Base-by-base conservation (phyloP, 2,113 vertebrate genomes). In the Prunella himalayana region DNA sequence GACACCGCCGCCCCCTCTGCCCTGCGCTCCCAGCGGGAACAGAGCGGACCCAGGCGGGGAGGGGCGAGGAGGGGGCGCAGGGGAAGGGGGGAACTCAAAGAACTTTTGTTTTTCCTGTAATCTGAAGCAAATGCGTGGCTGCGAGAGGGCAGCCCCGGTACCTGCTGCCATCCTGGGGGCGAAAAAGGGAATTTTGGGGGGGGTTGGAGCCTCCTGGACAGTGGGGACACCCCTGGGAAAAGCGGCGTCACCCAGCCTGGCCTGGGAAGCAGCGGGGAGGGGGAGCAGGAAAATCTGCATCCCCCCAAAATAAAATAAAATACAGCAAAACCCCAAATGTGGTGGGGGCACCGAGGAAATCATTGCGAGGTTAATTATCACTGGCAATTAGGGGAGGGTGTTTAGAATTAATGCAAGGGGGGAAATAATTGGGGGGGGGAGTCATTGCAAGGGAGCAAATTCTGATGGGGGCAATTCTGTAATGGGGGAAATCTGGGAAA, bases 51-150 rank as follows among this genome's bases (percentile, higher is more conserved):
- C 61, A 30, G 72, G 50, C 69, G 79, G 57, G 59, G 50, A 11
- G 31, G 23, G 30, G 21, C 41, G 61, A 17, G 54, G 25, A 60
- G 66, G 44, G 49, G 57, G 30, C 37, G 49, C 39, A 5, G 49
- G 68, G 51, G 70, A 44, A 42, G 21, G 17, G 17, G 69, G 22
- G 19, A 54, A 31, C 78, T 94, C 37, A 11, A 77, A 45, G 86
- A 72, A 93, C 71, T 81, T 88, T 71, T 91, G 91, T 93, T 88
- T 76, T 87, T 75, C 65, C 78, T 84, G 78, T 79, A 80, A 95
- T 76, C 50, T 50, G 83, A 85, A 88, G 56, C 66, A 51, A 88
- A 93, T 82, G 80, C 79, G n/a, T 11, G 61, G 33, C 33, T 37
- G n/a, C 69, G 42, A 39, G 49, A 66, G 30, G 14, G 7, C 76